phyloP scores from a whole-genome alignment of 2,797 vertebrate genomes.

The Emys orbicularis region DNA sequence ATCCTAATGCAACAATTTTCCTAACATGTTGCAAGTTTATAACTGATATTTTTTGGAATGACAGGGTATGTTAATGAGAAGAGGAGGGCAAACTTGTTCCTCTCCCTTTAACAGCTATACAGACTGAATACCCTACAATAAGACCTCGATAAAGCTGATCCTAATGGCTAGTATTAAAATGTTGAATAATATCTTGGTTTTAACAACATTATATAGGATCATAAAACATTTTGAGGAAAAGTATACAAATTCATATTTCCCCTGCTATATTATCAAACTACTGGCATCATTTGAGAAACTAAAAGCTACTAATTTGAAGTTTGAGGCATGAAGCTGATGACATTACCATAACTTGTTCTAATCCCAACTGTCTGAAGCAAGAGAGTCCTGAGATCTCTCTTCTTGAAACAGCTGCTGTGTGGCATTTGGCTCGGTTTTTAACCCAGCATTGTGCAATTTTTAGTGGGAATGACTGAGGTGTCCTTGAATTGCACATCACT shows the following conservation, averaged over 20 bases:
- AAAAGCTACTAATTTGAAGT: background rate
- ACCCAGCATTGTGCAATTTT: background rate
- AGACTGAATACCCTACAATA: background rate
- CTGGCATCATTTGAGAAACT: background rate
- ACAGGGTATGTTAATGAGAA: background rate
- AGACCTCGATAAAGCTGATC: background rate
- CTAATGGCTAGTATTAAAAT: background rate
- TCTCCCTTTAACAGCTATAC: background rate
- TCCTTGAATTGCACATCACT: background rate
- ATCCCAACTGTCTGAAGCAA: background rate
- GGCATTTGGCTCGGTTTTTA: background rate
- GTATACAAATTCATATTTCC: background rate
- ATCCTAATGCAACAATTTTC: too few relatives aligned
- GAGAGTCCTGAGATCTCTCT: background rate
- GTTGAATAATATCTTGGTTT: background rate
- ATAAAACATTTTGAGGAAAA: background rate
- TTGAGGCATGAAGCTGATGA: background rate
- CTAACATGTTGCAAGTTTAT: too few relatives aligned
- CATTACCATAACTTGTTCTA: background rate
- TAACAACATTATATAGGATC: background rate
- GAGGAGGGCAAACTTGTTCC: background rate
- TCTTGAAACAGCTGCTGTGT: background rate
- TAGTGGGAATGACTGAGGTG: background rate
- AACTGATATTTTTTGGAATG: background rate
- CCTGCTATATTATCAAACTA: background rate